phyloP scores from a whole-genome alignment of 1,140 invertebrate genomes.

The Meloidogyne exigua region DNA sequence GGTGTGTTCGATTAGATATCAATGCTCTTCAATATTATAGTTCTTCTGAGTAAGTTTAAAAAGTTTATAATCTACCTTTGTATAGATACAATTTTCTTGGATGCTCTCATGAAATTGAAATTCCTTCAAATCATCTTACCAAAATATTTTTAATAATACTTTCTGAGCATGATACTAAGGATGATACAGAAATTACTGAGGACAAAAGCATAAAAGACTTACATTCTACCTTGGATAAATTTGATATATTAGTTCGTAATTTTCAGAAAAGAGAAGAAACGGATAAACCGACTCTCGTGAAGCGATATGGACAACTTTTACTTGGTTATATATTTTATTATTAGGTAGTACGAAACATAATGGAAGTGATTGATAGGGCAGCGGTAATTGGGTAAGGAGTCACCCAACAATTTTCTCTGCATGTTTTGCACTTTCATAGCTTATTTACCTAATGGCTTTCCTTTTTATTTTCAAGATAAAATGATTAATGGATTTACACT shows the following conservation, averaged over 20 bases:
- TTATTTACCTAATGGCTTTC: too few species aligned
- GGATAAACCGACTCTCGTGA: conserved; percentile 25
- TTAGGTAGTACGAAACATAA: neutral
- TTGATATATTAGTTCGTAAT: conserved; percentile 28
- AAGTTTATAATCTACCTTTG: conserved; percentile 7
- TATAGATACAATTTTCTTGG: conserved; percentile 46
- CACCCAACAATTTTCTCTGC: too few species aligned
- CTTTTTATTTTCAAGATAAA: conserved; percentile 17
- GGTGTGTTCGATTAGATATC: conserved; percentile 31
- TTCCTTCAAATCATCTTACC: conserved; percentile 29
- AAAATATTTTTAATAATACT: conserved; percentile 26
- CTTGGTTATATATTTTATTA: conserved; percentile 21
- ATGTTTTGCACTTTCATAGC: too few species aligned
- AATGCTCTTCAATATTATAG: conserved; percentile 30
- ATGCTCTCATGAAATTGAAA: conserved; percentile 6
- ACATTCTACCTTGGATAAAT: conserved; percentile 21
- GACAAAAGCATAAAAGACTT: neutral
- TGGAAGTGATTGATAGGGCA: too few species aligned
- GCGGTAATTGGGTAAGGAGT: too few species aligned
- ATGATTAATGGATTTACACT: conserved; percentile 29
- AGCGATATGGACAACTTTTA: conserved; percentile 36
- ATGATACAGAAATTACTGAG: neutral
- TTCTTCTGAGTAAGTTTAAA: conserved; percentile 29
- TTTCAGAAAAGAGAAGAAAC: neutral
- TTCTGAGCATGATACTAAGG: conserved; percentile 8